phyloP scores from a whole-genome alignment of 2,797 vertebrate species.

The Naso thynnoides region DNA sequence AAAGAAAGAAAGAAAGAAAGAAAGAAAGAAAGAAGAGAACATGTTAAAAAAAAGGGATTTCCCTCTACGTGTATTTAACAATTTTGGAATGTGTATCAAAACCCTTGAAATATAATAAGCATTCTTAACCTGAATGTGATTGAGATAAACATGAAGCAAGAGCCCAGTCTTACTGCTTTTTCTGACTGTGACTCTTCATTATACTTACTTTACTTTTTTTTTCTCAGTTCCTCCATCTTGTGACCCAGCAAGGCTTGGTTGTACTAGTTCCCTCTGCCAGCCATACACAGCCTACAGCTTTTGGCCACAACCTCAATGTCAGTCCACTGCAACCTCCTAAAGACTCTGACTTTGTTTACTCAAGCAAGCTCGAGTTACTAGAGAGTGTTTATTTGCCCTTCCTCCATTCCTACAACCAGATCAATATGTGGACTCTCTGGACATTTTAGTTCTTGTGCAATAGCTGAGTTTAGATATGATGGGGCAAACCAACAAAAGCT shows the following conservation, averaged over 20 bases:
- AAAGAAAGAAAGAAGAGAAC: too few species aligned
- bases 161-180: background rate
- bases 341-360: constrained; percentile 41
- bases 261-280: constrained; percentile 2
- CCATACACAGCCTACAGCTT: constrained; percentile 23
- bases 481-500: background rate
- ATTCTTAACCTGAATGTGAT: too few species aligned
- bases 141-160: background rate
- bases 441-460: background rate
- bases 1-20: background rate
- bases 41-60: background rate
- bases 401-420: constrained; percentile 1
- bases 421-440: constrained; percentile 16
- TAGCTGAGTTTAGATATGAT: background rate
- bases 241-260: background rate
- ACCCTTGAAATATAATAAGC: too few species aligned
- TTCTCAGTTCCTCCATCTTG: background rate
- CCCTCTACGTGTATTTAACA: background rate
- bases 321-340: constrained; percentile 35
- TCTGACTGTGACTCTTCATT: background rate
- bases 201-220: background rate
- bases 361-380: constrained; percentile 31
- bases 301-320: constrained; percentile 33
- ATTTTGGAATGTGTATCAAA: background rate
- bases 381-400: constrained; percentile 6